phyloP scores from a whole-genome alignment of 2,888 invertebrate genomes.

The Caradrina kadenii region DNA sequence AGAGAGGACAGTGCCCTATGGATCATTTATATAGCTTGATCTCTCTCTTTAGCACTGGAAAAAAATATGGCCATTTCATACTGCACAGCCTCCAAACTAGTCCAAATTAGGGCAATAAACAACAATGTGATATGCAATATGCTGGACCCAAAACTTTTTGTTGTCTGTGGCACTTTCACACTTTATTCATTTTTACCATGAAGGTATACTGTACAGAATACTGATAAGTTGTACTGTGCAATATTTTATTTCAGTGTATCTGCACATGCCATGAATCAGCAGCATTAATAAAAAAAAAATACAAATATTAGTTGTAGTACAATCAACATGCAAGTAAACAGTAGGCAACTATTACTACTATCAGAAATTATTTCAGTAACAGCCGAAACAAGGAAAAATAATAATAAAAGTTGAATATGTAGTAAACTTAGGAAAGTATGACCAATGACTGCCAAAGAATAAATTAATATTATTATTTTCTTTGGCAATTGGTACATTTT shows the following conservation, averaged over 20 bases:
- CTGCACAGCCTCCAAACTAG: not conserved
- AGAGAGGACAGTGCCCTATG: not conserved
- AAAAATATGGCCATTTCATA: not conserved
- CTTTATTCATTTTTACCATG: not conserved
- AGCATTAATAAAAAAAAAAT: not conserved
- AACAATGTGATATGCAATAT: not conserved
- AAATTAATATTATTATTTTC: not conserved
- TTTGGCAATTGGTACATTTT: not conserved
- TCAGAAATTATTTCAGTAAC: constrained; percentile 25
- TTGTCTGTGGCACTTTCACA: not conserved
- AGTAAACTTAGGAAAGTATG: constrained; percentile 34
- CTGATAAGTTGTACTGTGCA: not conserved
- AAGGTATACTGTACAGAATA: too few relatives aligned
- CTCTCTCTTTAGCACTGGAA: not conserved
- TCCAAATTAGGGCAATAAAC: not conserved
- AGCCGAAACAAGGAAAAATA: constrained; percentile 17
- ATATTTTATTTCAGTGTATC: not conserved
- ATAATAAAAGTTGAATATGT: constrained; percentile 29
- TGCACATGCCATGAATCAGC: not conserved
- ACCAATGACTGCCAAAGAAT: constrained; percentile 22
- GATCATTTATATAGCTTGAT: not conserved
- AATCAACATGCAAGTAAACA: constrained; percentile 4
- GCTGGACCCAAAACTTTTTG: not conserved
- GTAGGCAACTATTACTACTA: constrained; percentile 7
- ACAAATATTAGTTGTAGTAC: not conserved